Evolutionary conservation across 2,113 vertebrate genomes (phyloP).

Genomic region (Emydura subglobosa): DNA sequence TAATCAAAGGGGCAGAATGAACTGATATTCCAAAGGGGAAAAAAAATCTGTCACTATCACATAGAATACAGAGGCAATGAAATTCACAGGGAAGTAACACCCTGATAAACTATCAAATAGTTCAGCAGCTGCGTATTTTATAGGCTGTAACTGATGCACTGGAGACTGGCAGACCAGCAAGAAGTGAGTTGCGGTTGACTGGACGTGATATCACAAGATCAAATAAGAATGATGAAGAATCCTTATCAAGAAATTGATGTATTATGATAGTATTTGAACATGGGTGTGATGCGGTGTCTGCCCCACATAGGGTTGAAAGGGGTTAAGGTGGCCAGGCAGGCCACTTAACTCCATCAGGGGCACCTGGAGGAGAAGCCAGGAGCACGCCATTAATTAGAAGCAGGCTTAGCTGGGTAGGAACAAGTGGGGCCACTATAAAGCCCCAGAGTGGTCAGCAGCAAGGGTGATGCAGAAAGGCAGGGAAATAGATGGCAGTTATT

Average conservation of each 20-base stretch:
- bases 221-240: conserved; percentile 28
- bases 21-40: background rate
- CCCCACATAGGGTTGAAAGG: too few relatives aligned
- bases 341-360: too few relatives aligned
- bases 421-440: too few relatives aligned
- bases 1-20: background rate
- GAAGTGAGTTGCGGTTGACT: background rate
- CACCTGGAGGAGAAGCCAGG: too few relatives aligned
- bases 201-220: conserved; percentile 6
- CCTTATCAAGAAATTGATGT: conserved; percentile 27
- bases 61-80: background rate
- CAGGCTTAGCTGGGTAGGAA: too few relatives aligned
- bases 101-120: background rate
- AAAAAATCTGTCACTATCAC: background rate
- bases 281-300: background rate
- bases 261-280: background rate
- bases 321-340: too few relatives aligned
- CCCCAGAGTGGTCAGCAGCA: too few relatives aligned
- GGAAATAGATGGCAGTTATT: too few relatives aligned
- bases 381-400: too few relatives aligned
- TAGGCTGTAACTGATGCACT: background rate
- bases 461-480: too few relatives aligned
- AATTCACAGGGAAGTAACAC: background rate
- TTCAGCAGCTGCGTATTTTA: background rate
- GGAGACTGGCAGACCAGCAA: background rate